Percentiles rank a stretch among this genome's conserved stretches.
Conservation (phyloP, 1,140 invertebrate species). For the Ctenoplectra terminalis region DNA sequence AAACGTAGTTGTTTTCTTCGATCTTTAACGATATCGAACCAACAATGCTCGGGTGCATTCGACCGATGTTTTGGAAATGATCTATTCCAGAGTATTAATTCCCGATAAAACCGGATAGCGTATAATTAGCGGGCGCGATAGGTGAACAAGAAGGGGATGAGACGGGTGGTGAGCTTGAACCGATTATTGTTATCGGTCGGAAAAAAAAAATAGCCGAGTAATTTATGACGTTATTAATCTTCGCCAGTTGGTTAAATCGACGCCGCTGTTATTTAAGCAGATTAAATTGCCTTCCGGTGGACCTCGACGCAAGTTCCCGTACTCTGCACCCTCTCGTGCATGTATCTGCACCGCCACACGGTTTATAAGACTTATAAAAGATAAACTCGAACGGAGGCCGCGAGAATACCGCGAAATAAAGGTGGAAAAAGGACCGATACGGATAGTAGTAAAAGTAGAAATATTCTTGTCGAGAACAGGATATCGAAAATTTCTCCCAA, state of each 20-base stretch:
- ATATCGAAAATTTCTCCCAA: conserved; percentile 20
- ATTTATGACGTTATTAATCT: conserved; percentile 27
- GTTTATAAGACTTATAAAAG: neutral
- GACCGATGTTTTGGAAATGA: neutral
- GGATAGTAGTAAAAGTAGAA: neutral
- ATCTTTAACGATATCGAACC: too few species aligned
- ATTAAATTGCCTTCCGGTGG: neutral
- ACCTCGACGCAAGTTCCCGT: neutral
- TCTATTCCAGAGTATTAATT: neutral
- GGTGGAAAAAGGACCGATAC: neutral
- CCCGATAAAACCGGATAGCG: neutral
- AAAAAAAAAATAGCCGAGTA: neutral
- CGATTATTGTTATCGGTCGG: neutral
- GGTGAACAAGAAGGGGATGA: neutral
- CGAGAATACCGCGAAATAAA: neutral
- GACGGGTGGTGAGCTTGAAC: neutral
- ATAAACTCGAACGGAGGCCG: neutral
- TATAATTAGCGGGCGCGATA: neutral
- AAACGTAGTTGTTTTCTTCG: too few species aligned
- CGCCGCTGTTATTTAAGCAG: conserved; percentile 19
- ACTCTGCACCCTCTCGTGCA: neutral
- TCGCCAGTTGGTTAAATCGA: neutral
- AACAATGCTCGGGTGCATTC: too few species aligned
- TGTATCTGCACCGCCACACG: neutral
- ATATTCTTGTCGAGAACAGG: conserved; percentile 11